A percentile compares a stretch with the other conserved stretches of the same genome.
Conservation (phyloP, 1,140 invertebrate species). For the Pseudobourletiella spinata region DNA sequence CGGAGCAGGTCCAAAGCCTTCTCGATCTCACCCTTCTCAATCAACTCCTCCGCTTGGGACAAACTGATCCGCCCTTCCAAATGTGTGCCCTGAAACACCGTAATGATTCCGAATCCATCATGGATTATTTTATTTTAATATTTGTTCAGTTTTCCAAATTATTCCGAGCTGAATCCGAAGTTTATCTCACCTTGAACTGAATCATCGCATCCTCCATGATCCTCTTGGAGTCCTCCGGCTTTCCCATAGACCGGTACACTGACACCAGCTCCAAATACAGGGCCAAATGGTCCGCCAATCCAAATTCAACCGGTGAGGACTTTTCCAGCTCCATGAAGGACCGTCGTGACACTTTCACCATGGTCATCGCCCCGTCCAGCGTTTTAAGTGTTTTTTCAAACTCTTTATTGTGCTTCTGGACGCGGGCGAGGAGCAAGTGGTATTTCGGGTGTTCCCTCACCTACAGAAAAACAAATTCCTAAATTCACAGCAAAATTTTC, state of each 20-base stretch:
- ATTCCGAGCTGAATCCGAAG: not conserved
- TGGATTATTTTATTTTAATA: too few relatives aligned
- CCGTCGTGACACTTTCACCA: conserved; percentile 41
- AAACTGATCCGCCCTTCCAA: conserved; percentile 77
- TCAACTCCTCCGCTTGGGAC: conserved; percentile 69
- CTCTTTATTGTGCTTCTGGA: conserved; percentile 67
- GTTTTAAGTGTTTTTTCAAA: conserved; percentile 64
- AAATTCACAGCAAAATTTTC: too few relatives aligned
- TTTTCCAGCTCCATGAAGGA: conserved; percentile 43
- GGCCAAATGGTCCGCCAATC: conserved; percentile 68
- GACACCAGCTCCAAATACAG: conserved; percentile 82
- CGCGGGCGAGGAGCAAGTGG: conserved; percentile 72
- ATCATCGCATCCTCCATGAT: conserved; percentile 73
- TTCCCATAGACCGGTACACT: conserved; percentile 57
- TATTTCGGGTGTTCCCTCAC: conserved; percentile 81
- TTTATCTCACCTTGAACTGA: conserved; percentile 44
- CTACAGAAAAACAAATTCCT: conserved; percentile 40
- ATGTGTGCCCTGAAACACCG: conserved; percentile 53
- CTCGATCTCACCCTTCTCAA: conserved; percentile 70
- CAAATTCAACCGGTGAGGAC: conserved; percentile 44
- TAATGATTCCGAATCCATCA: too few relatives aligned
- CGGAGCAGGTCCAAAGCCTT: conserved; percentile 68
- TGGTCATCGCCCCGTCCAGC: conserved; percentile 58
- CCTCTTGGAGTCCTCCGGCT: conserved; percentile 67
- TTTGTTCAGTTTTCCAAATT: too few relatives aligned